Evolutionary conservation across 2,797 vertebrate genomes (phyloP).

Genomic region (Syndactyla subalaris): DNA sequence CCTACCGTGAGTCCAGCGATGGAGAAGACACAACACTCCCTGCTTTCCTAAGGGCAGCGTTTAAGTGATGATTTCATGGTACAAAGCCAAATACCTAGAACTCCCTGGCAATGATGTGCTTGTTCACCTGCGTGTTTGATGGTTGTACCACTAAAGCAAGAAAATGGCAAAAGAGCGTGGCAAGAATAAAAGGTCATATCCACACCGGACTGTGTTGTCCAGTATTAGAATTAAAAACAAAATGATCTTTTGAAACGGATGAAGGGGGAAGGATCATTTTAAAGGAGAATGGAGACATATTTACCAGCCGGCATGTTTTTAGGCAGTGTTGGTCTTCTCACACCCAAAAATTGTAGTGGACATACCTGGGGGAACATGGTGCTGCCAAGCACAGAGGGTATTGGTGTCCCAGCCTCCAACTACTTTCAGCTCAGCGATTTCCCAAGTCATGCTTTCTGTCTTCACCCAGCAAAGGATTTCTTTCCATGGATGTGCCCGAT

Average conservation of each 20-base stretch:
- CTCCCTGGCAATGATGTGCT: not conserved
- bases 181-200: not conserved
- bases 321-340: not conserved
- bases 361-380: rapidly evolving
- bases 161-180: not conserved
- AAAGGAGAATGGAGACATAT: not conserved
- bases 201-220: not conserved
- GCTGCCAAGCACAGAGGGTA: not conserved
- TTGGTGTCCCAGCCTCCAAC: not conserved
- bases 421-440: not conserved
- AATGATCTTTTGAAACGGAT: not conserved
- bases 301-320: not conserved
- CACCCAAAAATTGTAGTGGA: rapidly evolving
- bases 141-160: not conserved
- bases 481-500: not conserved
- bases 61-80: not conserved
- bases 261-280: not conserved
- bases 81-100: not conserved
- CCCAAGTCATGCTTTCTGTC: not conserved
- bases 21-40: not conserved
- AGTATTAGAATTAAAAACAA: not conserved
- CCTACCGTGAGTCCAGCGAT: rapidly evolving
- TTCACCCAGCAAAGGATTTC: not conserved
- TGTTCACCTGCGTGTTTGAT: not conserved
- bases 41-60: not conserved